Conservation (phyloP, 92 coral and sea anemone species). For the Meandrina meandrites region DNA sequence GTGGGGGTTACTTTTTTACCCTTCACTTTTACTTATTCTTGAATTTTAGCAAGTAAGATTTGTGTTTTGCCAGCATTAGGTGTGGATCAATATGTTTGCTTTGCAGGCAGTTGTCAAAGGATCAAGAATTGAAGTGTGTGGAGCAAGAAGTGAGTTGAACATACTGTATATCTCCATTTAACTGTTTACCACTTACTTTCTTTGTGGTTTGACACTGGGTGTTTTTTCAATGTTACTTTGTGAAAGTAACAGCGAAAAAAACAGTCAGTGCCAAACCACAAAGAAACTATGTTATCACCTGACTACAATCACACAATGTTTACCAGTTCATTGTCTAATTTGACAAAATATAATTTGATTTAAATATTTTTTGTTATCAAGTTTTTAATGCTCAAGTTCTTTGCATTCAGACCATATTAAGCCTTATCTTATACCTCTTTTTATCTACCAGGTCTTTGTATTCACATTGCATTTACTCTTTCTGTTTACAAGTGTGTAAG, state of each 20-base stretch:
- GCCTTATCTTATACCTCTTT: too few species aligned
- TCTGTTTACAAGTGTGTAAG: not conserved
- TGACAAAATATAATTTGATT: not conserved
- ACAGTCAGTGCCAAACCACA: too few species aligned
- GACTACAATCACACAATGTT: too few species aligned
- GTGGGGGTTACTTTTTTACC: not conserved
- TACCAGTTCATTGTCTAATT: too few species aligned
- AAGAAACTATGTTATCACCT: too few species aligned
- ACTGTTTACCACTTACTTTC: not conserved
- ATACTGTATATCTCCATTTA: not conserved
- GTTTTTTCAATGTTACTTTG: too few species aligned
- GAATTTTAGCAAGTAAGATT: not conserved
- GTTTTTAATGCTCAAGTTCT: not conserved
- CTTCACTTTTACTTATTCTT: not conserved
- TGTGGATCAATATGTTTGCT: not conserved
- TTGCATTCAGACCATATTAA: not conserved
- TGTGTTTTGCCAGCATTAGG: not conserved
- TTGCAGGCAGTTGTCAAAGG: conserved; percentile 63
- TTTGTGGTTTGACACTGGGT: too few species aligned
- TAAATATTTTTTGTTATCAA: not conserved
- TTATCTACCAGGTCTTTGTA: not conserved
- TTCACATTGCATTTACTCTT: not conserved
- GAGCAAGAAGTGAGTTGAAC: conserved; percentile 62
- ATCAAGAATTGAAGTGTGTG: conserved; percentile 58
- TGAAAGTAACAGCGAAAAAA: too few species aligned